These are phyloP conservation scores for Tupaia chinensis DNA, from an alignment of 2,113 vertebrate species.

Conservation along the genomic window DNA sequence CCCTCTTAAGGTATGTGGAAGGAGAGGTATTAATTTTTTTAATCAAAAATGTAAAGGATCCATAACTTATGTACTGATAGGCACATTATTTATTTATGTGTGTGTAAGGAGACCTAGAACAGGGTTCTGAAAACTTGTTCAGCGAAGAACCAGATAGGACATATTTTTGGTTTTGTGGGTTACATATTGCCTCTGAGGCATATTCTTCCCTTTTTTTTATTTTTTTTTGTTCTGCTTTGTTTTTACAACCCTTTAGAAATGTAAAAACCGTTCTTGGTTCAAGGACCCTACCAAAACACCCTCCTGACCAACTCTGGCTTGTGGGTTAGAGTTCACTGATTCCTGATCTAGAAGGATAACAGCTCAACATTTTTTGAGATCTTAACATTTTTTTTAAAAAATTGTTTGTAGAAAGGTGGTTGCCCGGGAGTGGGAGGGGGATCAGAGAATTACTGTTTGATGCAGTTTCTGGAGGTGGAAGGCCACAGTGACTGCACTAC, in stretches of 20 bases:
- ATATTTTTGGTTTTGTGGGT: slow-evolving; percentile 35
- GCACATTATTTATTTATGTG: too few relatives aligned
- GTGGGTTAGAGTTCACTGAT: slow-evolving; percentile 51
- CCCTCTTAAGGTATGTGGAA: background rate
- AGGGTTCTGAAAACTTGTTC: background rate
- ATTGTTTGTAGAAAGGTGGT: slow-evolving; percentile 35
- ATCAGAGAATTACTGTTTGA: background rate
- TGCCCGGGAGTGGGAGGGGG: background rate
- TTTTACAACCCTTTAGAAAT: slow-evolving; percentile 40
- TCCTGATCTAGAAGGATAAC: slow-evolving; percentile 19
- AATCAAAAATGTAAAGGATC: slow-evolving; percentile 31
- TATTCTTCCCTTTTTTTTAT: slow-evolving; percentile 12
- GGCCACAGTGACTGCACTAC: background rate
- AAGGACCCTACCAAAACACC: slow-evolving; percentile 54
- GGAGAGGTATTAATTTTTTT: background rate
- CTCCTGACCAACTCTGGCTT: slow-evolving; percentile 31
- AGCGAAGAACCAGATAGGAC: background rate
- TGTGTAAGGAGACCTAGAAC: background rate
- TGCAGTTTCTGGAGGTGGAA: background rate
- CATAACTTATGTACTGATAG: background rate
- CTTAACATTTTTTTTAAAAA: slow-evolving; percentile 50
- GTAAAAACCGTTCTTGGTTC: slow-evolving; percentile 43
- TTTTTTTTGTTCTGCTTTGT: slow-evolving; percentile 3
- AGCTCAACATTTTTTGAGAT: slow-evolving; percentile 48
- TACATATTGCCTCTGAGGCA: slow-evolving; percentile 32